Evolutionary conservation across 2,888 invertebrate species (phyloP).

Genomic region (Phalangium opilio): DNA sequence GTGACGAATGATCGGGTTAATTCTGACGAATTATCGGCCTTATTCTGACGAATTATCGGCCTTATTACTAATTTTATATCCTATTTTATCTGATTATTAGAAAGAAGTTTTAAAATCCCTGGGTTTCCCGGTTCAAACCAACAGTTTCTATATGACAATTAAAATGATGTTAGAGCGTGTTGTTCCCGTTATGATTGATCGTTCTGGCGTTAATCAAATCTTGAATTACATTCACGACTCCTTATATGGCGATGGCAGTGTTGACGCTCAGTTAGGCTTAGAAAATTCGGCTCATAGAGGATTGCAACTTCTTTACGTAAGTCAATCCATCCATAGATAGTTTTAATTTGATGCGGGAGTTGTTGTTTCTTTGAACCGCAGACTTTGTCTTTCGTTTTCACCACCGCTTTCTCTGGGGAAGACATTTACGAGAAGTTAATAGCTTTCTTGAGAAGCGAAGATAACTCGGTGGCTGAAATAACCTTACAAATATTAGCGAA

Average conservation of each 20-base stretch:
- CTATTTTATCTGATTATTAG: slow-evolving; percentile 8
- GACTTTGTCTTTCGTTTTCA: slow-evolving; percentile 81
- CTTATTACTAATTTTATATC: too few species aligned
- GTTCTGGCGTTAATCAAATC: slow-evolving; percentile 42
- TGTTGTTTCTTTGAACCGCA: too few species aligned
- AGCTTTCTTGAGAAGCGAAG: slow-evolving; percentile 60
- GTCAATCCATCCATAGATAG: slow-evolving; percentile 19
- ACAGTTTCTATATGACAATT: slow-evolving; percentile 85
- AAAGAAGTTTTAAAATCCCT: slow-evolving; percentile 74
- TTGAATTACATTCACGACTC: slow-evolving; percentile 21
- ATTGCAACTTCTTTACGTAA: slow-evolving; percentile 63
- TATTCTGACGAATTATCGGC: too few species aligned
- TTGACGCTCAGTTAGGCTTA: slow-evolving; percentile 41
- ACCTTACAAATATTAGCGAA: slow-evolving; percentile 55
- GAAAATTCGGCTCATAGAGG: slow-evolving; percentile 76
- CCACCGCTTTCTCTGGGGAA: slow-evolving; percentile 75
- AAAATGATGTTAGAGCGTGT: slow-evolving; percentile 88
- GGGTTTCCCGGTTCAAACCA: slow-evolving; percentile 86
- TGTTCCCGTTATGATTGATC: slow-evolving; percentile 91
- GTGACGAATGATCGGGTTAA: too few species aligned
- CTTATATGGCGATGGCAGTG: slow-evolving; percentile 20
- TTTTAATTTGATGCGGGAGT: too few species aligned
- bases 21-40: too few species aligned
- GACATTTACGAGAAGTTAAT: slow-evolving; percentile 52
- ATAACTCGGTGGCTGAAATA: slow-evolving; percentile 63